Evolutionary conservation across 2,113 vertebrate genomes (phyloP).

Genomic region (Pagrus major): DNA sequence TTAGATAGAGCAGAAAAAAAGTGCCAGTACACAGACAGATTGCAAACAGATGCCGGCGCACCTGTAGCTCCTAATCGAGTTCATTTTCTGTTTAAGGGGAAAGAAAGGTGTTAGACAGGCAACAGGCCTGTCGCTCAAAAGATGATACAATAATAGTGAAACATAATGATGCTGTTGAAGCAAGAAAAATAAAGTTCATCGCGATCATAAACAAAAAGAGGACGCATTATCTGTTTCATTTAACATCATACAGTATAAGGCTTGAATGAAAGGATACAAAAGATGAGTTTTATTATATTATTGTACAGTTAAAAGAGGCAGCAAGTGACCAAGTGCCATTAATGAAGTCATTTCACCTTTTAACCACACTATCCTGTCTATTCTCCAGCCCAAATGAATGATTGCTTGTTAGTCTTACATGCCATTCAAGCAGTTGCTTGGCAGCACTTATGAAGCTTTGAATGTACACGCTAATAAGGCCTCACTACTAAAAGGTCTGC

Average conservation of each 20-base stretch:
- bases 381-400: background rate
- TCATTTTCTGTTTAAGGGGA: conserved; percentile 38
- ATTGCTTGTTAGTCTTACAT: background rate
- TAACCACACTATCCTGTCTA: background rate
- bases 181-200: background rate
- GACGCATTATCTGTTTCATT: background rate
- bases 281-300: background rate
- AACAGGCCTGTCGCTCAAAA: conserved; percentile 35
- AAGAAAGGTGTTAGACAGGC: conserved; percentile 41
- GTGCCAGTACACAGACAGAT: conserved; percentile 70
- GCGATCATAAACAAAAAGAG: background rate
- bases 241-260: background rate
- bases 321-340: background rate
- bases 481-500: conserved; percentile 15
- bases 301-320: background rate
- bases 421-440: background rate
- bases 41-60: conserved; percentile 79
- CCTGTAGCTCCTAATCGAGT: conserved; percentile 79
- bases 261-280: background rate
- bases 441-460: conserved; percentile 4
- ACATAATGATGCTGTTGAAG: conserved; percentile 29
- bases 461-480: conserved; percentile 14
- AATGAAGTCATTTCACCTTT: background rate
- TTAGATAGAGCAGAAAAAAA: conserved; percentile 43
- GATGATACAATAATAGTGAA: conserved; percentile 32